phyloP scores from a whole-genome alignment of 1,140 invertebrate genomes.

The Drosophila ogumai region DNA sequence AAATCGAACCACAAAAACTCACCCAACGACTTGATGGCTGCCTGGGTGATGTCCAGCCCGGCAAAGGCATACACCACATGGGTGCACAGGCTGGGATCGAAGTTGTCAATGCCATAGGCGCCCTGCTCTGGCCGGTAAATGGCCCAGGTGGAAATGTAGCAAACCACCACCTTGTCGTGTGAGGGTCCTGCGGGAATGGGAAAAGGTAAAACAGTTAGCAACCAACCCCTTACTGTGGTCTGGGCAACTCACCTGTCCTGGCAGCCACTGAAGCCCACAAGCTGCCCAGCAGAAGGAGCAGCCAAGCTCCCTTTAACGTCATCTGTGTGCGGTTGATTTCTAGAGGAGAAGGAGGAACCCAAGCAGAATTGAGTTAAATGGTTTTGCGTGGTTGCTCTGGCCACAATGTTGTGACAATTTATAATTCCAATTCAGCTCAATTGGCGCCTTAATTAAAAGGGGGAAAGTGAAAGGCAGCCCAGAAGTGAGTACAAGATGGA shows the following conservation, averaged over 20 bases:
- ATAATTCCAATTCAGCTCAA: slow-evolving; percentile 70
- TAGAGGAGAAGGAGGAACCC: neutral
- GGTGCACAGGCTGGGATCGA: slow-evolving; percentile 93
- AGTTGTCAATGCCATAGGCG: slow-evolving; percentile 88
- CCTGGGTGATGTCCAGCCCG: slow-evolving; percentile 88
- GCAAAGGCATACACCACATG: slow-evolving; percentile 96
- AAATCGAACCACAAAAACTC: slow-evolving; percentile 40
- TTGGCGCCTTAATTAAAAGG: slow-evolving; percentile 57
- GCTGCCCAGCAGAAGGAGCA: slow-evolving; percentile 53
- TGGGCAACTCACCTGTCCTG: slow-evolving; percentile 54
- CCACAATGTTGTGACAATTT: slow-evolving; percentile 32
- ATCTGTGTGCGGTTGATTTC: slow-evolving; percentile 17
- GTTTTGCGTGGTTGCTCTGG: slow-evolving; percentile 43
- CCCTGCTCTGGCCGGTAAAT: slow-evolving; percentile 89
- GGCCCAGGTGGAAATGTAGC: slow-evolving; percentile 92
- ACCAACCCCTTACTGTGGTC: slow-evolving; percentile 56
- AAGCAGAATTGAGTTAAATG: slow-evolving; percentile 47
- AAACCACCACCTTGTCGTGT: slow-evolving; percentile 90
- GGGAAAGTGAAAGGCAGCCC: slow-evolving; percentile 64
- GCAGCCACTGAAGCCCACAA: slow-evolving; percentile 72
- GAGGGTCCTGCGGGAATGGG: slow-evolving; percentile 81
- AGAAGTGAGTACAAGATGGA: slow-evolving; percentile 19
- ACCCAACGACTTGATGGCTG: slow-evolving; percentile 89
- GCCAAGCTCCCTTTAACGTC: slow-evolving; percentile 12
- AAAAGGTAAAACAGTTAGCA: slow-evolving; percentile 16